Evolutionary conservation across 2,797 vertebrate genomes (phyloP).

Genomic region (Darevskia mixta): DNA sequence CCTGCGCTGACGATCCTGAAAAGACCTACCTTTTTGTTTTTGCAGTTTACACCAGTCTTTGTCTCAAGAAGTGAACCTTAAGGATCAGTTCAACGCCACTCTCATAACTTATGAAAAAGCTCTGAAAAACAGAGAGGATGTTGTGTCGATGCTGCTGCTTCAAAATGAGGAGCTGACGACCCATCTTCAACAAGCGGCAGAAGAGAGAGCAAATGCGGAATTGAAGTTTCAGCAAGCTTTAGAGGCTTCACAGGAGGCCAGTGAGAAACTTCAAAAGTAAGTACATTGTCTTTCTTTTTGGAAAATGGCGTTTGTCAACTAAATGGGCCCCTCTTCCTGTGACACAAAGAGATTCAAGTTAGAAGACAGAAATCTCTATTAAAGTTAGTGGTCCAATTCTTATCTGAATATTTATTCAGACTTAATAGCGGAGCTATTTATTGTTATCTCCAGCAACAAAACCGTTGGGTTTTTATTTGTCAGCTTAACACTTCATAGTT

Average conservation of each 20-base stretch:
- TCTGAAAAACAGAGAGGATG: conserved; percentile 66
- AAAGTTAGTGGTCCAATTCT: neutral
- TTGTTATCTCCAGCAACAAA: neutral
- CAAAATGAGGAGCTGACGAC: conserved; percentile 79
- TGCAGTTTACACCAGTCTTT: conserved; percentile 80
- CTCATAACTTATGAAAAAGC: conserved; percentile 72
- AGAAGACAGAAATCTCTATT: neutral
- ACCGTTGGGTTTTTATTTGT: neutral
- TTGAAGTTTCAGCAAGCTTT: conserved; percentile 82
- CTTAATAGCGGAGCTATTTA: neutral
- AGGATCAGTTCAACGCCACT: conserved; percentile 73
- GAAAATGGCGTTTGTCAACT: conserved; percentile 39
- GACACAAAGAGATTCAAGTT: neutral
- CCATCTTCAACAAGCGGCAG: conserved; percentile 83
- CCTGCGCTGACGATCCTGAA: conserved; percentile 47
- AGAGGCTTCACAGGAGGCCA: conserved; percentile 83
- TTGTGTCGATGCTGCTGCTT: conserved; percentile 73
- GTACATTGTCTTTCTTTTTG: conserved; percentile 57
- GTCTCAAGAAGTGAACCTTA: conserved; percentile 78
- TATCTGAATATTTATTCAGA: neutral
- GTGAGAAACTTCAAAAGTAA: conserved; percentile 88
- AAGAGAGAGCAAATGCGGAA: conserved; percentile 81
- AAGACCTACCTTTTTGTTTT: conserved; percentile 59
- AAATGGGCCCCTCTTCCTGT: conserved; percentile 12
- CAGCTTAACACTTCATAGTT: neutral